Evolutionary conservation across 2,113 vertebrate genomes (phyloP).

Genomic region (Perca flavescens): DNA sequence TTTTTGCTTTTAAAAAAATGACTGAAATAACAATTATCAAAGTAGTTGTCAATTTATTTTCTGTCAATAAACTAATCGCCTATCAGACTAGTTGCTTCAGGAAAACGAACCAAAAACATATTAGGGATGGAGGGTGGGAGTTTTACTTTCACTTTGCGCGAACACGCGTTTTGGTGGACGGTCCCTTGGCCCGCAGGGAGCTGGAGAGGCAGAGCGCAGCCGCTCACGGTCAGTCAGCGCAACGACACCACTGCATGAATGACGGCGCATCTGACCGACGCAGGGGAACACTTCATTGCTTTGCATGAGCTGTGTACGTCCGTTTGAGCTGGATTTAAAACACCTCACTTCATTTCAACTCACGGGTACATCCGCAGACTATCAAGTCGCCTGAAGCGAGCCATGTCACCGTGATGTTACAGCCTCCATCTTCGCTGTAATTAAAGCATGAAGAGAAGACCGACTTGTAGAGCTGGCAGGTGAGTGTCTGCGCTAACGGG

Average conservation of each 20-base stretch:
- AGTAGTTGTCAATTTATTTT: background rate
- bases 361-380: background rate
- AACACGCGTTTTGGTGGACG: constrained; percentile 54
- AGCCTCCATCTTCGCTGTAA: constrained; percentile 55
- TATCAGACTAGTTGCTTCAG: background rate
- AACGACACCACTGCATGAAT: constrained; percentile 39
- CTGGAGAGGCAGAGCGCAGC: constrained; percentile 40
- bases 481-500: constrained; percentile 68
- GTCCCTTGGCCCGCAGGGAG: constrained; percentile 59
- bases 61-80: no score
- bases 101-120: background rate
- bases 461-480: constrained; percentile 56
- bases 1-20: no score
- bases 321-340: background rate
- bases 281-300: constrained; percentile 7
- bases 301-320: background rate
- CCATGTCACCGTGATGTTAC: constrained; percentile 32
- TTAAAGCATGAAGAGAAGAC: constrained; percentile 60
- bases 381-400: background rate
- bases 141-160: constrained; percentile 36
- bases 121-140: constrained; percentile 15
- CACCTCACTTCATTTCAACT: background rate
- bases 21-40: background rate
- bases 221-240: constrained; percentile 41
- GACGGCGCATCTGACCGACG: constrained; percentile 33